A percentile compares a stretch with the other conserved stretches of the same genome.
Conservation (phyloP, 2,113 vertebrate genomes). For the Myotis davidii region DNA sequence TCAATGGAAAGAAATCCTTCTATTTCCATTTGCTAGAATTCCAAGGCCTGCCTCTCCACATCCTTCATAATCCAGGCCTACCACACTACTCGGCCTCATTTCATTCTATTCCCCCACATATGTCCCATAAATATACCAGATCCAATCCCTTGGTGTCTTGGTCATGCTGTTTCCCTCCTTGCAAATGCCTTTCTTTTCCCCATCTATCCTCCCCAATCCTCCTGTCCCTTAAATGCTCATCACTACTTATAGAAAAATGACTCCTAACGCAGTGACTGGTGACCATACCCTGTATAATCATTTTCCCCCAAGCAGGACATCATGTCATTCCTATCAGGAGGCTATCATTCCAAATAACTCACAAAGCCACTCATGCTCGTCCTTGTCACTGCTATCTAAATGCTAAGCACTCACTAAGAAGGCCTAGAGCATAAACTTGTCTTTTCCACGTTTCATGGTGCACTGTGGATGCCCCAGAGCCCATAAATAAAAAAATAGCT, state of each 20-base stretch:
- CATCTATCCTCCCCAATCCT: background rate
- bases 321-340: conserved; percentile 24
- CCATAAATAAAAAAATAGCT: conserved; percentile 68
- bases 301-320: conserved; percentile 21
- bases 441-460: conserved; percentile 15
- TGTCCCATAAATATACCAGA: background rate
- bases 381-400: conserved; percentile 57
- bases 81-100: background rate
- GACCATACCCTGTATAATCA: background rate
- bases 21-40: background rate
- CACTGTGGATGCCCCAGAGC: conserved; percentile 1
- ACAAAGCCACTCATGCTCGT: conserved; percentile 10
- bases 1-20: background rate
- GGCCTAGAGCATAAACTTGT: conserved; percentile 49
- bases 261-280: background rate
- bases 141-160: background rate
- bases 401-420: conserved; percentile 30
- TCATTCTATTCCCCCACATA: background rate
- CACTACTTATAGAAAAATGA: conserved; percentile 18
- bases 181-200: background rate
- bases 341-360: conserved; percentile 49
- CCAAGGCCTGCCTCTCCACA: background rate
- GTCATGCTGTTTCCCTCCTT: background rate
- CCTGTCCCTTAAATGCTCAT: conserved; percentile 43
- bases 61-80: background rate